These are phyloP conservation scores for Sarotherodon lohbergeri DNA, from an alignment of 2,113 vertebrate species.

Conservation along the genomic window DNA sequence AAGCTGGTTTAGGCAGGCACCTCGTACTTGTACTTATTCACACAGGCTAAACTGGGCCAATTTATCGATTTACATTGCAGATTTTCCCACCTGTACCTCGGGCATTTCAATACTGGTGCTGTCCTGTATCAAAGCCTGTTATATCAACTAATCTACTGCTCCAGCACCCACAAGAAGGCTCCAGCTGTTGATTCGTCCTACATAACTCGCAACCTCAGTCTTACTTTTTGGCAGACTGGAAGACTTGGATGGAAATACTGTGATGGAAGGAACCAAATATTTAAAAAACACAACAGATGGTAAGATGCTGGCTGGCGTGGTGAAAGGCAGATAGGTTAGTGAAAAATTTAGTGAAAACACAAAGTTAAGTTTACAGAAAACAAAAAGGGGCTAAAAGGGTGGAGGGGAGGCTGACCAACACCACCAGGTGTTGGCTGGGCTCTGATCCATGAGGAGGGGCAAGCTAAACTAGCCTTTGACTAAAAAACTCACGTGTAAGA, in stretches of 20 bases:
- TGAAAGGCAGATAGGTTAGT: neutral
- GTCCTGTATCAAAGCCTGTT: neutral
- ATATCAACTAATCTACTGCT: neutral
- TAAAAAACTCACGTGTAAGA: neutral
- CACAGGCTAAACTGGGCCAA: neutral
- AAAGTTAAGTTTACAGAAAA: neutral
- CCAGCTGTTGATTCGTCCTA: neutral
- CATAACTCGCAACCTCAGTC: neutral
- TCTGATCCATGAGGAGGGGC: neutral
- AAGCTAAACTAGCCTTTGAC: neutral
- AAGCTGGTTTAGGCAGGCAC: neutral
- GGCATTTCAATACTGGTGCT: neutral
- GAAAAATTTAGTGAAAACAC: neutral
- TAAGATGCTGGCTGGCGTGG: neutral
- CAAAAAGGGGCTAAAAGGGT: neutral
- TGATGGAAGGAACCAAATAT: neutral
- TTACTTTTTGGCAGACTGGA: neutral
- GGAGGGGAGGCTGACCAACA: neutral
- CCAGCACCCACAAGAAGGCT: neutral
- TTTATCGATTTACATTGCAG: neutral
- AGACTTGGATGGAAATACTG: neutral
- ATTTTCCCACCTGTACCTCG: neutral
- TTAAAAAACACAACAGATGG: neutral
- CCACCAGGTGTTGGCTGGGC: conserved; percentile 7
- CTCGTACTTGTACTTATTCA: neutral